A percentile compares a stretch with the other conserved stretches of the same genome.
Evolutionary conservation across 1,140 invertebrate species (phyloP).

Genomic region (Lepidotrigona ventralis): DNA sequence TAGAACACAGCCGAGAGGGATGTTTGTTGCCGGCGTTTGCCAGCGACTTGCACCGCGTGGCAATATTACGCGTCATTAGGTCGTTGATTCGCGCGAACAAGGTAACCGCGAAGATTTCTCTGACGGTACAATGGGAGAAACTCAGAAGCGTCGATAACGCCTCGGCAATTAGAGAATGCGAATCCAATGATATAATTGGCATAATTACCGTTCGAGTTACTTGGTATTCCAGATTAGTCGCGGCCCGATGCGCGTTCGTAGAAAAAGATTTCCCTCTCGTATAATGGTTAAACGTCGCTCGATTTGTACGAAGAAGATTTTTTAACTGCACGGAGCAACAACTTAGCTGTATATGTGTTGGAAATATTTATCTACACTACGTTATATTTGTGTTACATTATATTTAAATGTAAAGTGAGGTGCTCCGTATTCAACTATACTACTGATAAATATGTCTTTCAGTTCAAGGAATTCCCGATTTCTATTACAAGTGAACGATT

Average conservation of each 20-base stretch:
- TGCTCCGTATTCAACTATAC: too few species aligned
- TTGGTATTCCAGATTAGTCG: slow-evolving; percentile 3
- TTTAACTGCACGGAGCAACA: too few species aligned
- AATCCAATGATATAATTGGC: slow-evolving; percentile 25
- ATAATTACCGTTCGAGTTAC: slow-evolving; percentile 3
- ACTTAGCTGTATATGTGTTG: too few species aligned
- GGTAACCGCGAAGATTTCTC: not conserved
- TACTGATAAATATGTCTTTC: too few species aligned
- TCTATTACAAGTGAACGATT: too few species aligned
- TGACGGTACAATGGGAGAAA: slow-evolving; percentile 15
- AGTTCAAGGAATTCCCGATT: too few species aligned
- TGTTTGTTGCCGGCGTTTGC: slow-evolving; percentile 11
- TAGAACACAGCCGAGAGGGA: not conserved
- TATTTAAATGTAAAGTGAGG: too few species aligned
- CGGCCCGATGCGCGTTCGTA: not conserved
- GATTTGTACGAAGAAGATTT: too few species aligned
- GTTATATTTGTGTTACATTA: too few species aligned
- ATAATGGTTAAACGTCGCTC: too few species aligned
- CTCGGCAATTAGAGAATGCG: not conserved
- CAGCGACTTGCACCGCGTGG: slow-evolving; percentile 21
- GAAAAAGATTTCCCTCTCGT: slow-evolving; percentile 3
- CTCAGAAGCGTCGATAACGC: not conserved
- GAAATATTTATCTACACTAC: too few species aligned
- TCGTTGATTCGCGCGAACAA: slow-evolving; percentile 8
- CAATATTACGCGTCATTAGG: slow-evolving; percentile 26